Percentiles rank a stretch among this genome's conserved stretches.
Conservation (phyloP, 2,888 invertebrate genomes). For the Andricus quercusramuli region DNA sequence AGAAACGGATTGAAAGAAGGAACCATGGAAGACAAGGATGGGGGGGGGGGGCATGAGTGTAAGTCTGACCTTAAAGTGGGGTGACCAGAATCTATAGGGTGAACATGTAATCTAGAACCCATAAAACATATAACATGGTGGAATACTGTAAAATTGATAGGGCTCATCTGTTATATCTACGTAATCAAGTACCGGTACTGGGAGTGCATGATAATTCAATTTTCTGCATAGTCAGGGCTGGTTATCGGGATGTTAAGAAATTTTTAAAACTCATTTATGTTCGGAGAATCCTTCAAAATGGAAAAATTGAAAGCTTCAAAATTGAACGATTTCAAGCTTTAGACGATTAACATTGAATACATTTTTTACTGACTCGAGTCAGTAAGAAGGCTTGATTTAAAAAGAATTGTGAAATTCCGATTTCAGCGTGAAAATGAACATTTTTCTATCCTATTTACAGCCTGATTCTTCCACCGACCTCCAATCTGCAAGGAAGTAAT, state of each 20-base stretch:
- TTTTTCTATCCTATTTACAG: too few relatives aligned
- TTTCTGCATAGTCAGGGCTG: background rate
- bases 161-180: background rate
- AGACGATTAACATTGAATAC: too few relatives aligned
- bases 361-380: too few relatives aligned
- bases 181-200: background rate
- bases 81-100: conserved; percentile 17
- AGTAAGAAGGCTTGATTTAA: too few relatives aligned
- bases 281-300: too few relatives aligned
- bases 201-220: background rate
- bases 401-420: too few relatives aligned
- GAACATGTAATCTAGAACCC: conserved; percentile 17
- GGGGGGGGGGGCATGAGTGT: conserved; percentile 22
- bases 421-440: too few relatives aligned
- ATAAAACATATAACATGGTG: conserved; percentile 17
- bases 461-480: too few relatives aligned
- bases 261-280: too few relatives aligned
- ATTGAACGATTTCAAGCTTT: too few relatives aligned
- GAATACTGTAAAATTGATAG: background rate
- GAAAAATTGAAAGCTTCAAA: too few relatives aligned
- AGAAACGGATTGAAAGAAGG: conserved; percentile 10
- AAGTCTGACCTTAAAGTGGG: conserved; percentile 32
- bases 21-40: background rate
- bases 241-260: background rate
- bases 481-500: too few relatives aligned